Evolutionary conservation across 1,140 invertebrate species (phyloP).

Genomic region (Planococcus citri): DNA sequence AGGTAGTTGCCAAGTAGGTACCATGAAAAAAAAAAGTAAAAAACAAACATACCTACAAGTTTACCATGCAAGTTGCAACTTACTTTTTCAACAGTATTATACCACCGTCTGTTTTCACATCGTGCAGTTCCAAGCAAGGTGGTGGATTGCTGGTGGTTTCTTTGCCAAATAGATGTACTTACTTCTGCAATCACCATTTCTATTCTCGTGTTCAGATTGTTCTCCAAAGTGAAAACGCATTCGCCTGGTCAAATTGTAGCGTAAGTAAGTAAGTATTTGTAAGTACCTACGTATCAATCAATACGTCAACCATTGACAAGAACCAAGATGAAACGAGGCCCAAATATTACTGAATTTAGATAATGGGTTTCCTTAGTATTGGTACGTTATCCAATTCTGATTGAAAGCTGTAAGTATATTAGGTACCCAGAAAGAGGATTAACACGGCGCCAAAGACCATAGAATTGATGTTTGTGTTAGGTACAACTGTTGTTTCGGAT

Average conservation of each 20-base stretch:
- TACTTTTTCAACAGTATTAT: neutral
- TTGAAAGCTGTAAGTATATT: neutral
- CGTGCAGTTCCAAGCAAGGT: neutral
- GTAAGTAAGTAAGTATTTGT: too few species aligned
- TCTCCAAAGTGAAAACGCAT: constrained; percentile 8
- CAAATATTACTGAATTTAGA: neutral
- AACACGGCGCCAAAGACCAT: neutral
- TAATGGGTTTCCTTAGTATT: constrained; percentile 3
- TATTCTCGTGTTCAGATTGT: neutral
- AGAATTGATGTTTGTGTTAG: neutral
- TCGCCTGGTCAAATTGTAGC: neutral
- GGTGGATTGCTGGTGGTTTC: neutral
- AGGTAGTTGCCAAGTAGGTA: too few species aligned
- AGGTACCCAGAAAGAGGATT: neutral
- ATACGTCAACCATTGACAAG: too few species aligned
- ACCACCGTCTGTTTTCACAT: neutral
- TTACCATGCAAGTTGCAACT: neutral
- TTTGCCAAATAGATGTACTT: constrained; percentile 8
- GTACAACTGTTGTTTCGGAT: too few species aligned
- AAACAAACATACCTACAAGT: neutral
- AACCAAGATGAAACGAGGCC: too few species aligned
- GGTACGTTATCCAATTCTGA: constrained; percentile 11
- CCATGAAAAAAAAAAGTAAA: too few species aligned
- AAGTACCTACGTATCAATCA: too few species aligned
- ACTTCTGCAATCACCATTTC: neutral